Base-by-base conservation (phyloP, 23 tunicate genomes). In the Trididemnum nubilum region DNA sequence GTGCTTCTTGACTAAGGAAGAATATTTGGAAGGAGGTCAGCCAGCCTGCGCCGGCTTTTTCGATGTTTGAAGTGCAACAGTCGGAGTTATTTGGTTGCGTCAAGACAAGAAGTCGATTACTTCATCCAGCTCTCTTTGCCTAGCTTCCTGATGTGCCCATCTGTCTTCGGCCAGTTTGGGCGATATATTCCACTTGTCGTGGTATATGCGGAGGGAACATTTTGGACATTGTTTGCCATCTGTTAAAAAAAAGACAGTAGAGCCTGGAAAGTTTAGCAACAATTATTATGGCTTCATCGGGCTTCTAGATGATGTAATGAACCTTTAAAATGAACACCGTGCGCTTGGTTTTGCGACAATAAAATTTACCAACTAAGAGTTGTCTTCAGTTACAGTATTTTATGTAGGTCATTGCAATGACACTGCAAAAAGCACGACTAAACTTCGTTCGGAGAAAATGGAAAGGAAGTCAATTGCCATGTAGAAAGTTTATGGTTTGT, bases 131-230 rank as follows among this genome's bases (percentile, higher is more conserved):
- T 93, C 98, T 30, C 98, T 72, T 39, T 87, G 84, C 60, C 93
- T 83, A 0, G 98, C 98, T 84, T 93, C 93, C 23, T 88, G 73
- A 51, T 93, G 92, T 18, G 98, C 99, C 96, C 96, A 90, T 64
- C 99, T 44, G 23, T 78, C 88, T 86, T 96, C 99, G 18, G 95
- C 92, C 33, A 96, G 34, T 58, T 52, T 79, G 24, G 99, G 99
- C 26, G 86, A 64, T 9, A 96, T 86, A 35, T 86, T 90, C 94
- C 93, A 96, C 74, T 96, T 96, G 80, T 96, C 96, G 70, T 96
- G 99, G 75, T 77, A 86, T 15, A 96, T 85, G 23, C 96, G 89
- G 2, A 33, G 67, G 26, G 73, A 51, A 64, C 99, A 96, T 27
- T 21, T 78, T 33, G 87, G 92, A 70, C 99, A 96, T 70, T 86